These are phyloP conservation scores for Paradoxurus hermaphroditus DNA, from an alignment of 2,113 vertebrate species.

Conservation along the genomic window DNA sequence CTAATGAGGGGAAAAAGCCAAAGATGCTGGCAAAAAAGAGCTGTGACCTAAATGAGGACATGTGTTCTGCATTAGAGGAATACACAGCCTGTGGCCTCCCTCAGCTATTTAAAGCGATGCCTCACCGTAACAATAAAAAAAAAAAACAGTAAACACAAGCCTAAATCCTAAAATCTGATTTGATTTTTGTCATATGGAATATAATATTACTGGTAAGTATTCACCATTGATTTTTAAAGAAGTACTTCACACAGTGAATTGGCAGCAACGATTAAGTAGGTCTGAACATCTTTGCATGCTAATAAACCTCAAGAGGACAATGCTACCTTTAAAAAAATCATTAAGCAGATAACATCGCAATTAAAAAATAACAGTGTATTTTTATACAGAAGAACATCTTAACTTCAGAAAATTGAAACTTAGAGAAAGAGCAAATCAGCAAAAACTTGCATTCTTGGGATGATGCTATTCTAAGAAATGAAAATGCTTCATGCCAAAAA, in stretches of 20 bases:
- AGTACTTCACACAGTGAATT: background rate
- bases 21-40: background rate
- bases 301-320: background rate
- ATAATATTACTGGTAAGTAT: background rate
- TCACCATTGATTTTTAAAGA: background rate
- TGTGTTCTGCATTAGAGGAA: background rate
- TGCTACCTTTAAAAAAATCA: background rate
- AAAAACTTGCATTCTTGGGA: background rate
- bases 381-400: background rate
- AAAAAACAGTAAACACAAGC: background rate
- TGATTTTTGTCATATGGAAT: background rate
- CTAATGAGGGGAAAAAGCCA: too few species aligned
- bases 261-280: background rate
- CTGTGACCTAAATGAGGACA: background rate
- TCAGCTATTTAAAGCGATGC: background rate
- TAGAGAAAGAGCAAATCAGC: background rate
- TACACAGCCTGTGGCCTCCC: background rate
- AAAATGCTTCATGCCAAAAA: slow-evolving; percentile 1
- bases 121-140: background rate
- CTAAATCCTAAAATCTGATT: background rate
- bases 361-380: background rate
- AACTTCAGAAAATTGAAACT: background rate
- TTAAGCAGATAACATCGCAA: background rate
- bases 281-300: background rate
- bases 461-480: background rate